phyloP scores from a whole-genome alignment of 23 tunicate genomes.

The Trididemnum miniatum region DNA sequence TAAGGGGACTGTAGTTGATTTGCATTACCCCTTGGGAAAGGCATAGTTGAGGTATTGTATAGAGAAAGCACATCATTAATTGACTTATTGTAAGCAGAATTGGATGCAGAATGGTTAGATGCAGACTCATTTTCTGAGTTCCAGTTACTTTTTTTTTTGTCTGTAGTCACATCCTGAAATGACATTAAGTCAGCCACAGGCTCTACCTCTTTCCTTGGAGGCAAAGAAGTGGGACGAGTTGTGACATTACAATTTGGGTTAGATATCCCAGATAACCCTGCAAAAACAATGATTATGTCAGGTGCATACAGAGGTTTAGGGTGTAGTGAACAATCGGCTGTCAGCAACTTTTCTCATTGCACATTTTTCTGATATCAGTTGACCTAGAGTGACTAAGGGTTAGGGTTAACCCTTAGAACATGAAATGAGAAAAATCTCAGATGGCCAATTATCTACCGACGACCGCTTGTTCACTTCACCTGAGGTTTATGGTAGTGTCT shows the following conservation, averaged over 20 bases:
- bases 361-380: too few relatives aligned
- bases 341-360: too few relatives aligned
- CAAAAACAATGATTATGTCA: too few relatives aligned
- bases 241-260: constrained; percentile 4
- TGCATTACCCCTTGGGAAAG: too few relatives aligned
- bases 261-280: constrained; percentile 23
- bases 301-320: too few relatives aligned
- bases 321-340: too few relatives aligned
- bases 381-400: too few relatives aligned
- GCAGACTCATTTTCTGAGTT: not conserved
- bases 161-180: constrained; percentile 9
- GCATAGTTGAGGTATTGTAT: constrained; percentile 4
- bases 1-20: not conserved
- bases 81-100: constrained; percentile 13
- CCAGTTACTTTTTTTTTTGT: not conserved
- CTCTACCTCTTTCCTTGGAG: not conserved
- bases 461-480: too few relatives aligned
- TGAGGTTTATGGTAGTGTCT: too few relatives aligned
- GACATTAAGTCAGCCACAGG: constrained; percentile 42
- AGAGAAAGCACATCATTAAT: constrained; percentile 34
- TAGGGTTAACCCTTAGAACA: too few relatives aligned
- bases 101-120: not conserved
- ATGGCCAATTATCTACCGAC: too few relatives aligned
- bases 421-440: too few relatives aligned
- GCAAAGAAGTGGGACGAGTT: not conserved